Percentiles rank a stretch among this genome's conserved stretches.
Conservation (phyloP, 2,113 vertebrate species). For the Bettongia penicillata region DNA sequence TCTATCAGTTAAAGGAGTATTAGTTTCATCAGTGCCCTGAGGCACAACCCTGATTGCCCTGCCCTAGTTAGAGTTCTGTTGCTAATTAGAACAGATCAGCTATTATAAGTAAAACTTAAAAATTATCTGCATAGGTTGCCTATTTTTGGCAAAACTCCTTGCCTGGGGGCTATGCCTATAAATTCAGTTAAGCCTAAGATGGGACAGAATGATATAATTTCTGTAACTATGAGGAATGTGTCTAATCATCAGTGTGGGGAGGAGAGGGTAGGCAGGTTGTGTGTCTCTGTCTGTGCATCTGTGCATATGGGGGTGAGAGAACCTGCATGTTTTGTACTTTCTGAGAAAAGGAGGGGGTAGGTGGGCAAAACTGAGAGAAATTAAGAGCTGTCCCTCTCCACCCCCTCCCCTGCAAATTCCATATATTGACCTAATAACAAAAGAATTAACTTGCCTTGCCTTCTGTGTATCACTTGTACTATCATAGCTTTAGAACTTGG, state of each 20-base stretch:
- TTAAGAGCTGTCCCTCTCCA: too few species aligned
- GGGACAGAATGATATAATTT: background rate
- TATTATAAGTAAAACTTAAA: background rate
- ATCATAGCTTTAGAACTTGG: background rate
- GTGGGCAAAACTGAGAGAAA: background rate
- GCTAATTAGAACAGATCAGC: background rate
- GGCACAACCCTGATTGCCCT: background rate
- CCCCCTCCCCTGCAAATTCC: background rate
- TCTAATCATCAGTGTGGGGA: background rate
- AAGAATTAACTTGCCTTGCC: background rate
- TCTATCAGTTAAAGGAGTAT: background rate
- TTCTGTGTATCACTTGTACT: background rate
- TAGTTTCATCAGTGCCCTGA: background rate
- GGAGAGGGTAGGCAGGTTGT: too few species aligned
- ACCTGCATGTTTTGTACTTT: background rate
- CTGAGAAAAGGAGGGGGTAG: background rate
- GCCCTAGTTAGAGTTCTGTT: background rate
- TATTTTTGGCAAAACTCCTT: background rate
- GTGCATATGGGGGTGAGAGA: too few species aligned
- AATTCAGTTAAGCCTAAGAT: background rate
- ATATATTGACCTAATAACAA: background rate
- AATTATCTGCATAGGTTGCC: background rate
- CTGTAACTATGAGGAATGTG: background rate
- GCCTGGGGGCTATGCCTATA: background rate
- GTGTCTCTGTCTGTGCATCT: too few species aligned